A percentile compares a stretch with the other conserved stretches of the same genome.
Evolutionary conservation across 2,888 invertebrate genomes (phyloP).

Genomic region (Gastracanthus pulcherrimus): DNA sequence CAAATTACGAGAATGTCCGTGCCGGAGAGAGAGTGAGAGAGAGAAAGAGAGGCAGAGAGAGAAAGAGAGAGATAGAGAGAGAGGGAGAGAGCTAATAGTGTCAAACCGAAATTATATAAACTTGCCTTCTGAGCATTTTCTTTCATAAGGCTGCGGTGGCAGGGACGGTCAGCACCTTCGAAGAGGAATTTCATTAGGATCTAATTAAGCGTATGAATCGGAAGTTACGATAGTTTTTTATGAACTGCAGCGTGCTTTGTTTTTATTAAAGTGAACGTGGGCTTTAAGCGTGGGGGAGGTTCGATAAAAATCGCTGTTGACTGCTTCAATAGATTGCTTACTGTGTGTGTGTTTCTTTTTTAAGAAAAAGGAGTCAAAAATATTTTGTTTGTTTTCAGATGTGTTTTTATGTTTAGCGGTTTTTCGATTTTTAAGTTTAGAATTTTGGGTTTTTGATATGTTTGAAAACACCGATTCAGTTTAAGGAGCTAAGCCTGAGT

Average conservation of each 20-base stretch:
- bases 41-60: too few species aligned
- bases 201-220: conserved; percentile 36
- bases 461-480: too few species aligned
- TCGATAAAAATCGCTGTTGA: conserved; percentile 41
- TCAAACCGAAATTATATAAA: conserved; percentile 43
- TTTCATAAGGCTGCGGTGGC: not conserved
- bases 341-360: too few species aligned
- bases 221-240: conserved; percentile 43
- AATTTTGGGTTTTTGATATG: too few species aligned
- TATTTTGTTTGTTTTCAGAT: too few species aligned
- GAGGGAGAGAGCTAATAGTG: too few species aligned
- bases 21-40: not conserved
- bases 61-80: too few species aligned
- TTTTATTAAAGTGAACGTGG: conserved; percentile 2
- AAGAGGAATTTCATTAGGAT: conserved; percentile 49
- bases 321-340: too few species aligned
- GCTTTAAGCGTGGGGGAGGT: not conserved
- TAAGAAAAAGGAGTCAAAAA: too few species aligned
- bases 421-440: too few species aligned
- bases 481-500: too few species aligned
- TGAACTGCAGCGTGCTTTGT: conserved; percentile 23
- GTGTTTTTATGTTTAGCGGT: too few species aligned
- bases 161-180: conserved; percentile 15
- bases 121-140: conserved; percentile 10
- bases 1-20: conserved; percentile 46